Conservation (phyloP, 2,888 invertebrate species). For the Agriopis leucophaearia region DNA sequence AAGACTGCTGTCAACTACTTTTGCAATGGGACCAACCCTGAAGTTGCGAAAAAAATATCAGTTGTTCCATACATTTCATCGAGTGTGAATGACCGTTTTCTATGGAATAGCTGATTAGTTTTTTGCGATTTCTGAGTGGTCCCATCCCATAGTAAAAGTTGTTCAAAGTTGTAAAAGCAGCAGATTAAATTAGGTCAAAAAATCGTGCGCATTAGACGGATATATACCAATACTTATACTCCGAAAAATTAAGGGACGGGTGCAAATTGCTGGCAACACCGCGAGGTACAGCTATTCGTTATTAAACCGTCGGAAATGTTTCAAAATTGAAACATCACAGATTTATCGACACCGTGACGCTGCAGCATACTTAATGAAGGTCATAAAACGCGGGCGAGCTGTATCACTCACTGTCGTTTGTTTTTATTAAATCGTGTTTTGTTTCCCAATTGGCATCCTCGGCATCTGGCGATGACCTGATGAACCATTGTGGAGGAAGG, state of each 20-base stretch:
- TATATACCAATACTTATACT: no score
- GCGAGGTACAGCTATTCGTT: background rate
- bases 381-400: slow-evolving; percentile 30
- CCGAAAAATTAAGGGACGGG: background rate
- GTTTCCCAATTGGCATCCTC: slow-evolving; percentile 48
- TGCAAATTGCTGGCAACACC: background rate
- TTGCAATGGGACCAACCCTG: no score
- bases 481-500: slow-evolving; percentile 55
- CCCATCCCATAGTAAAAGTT: no score
- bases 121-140: no score
- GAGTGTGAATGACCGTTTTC: no score
- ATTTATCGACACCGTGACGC: slow-evolving; percentile 35
- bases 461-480: slow-evolving; percentile 59
- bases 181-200: no score
- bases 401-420: slow-evolving; percentile 48
- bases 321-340: slow-evolving; percentile 39
- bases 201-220: no score
- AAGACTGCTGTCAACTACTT: no score
- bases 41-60: no score
- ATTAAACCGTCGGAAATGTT: slow-evolving; percentile 38
- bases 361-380: slow-evolving; percentile 42
- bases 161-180: no score
- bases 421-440: slow-evolving; percentile 51
- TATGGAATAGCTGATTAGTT: no score
- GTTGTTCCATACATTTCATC: no score